Base-by-base conservation (phyloP, 2,888 invertebrate species). In the Corythucha ciliata region DNA sequence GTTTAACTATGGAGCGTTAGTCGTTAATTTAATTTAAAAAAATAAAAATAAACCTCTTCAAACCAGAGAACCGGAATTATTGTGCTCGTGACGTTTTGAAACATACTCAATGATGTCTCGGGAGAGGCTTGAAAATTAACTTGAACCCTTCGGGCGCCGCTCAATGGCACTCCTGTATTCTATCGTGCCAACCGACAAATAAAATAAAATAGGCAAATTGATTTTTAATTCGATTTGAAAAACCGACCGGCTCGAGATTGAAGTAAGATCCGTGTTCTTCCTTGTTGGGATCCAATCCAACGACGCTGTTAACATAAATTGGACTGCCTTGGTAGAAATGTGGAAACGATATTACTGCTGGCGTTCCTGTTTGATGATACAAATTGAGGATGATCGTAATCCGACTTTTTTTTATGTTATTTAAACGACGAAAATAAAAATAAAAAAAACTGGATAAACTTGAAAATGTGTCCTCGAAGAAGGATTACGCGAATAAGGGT, bases 41-140 rank as follows among this genome's bases (percentile, higher is more conserved):
- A 16, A 36, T 7, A 7, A 36, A 12, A 45, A 45, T 36, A 25
- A 25, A 57, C 57, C 44, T 57, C 57, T 22, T 55, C 55, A 8
- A 57, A 21, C 57, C 57, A 57, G 12, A 55, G 5, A 16, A 57
- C 26, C 6, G 57, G 57, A 7, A 55, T 24, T 14, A 55, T 32
- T 3, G 51, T 46, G 20, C 53, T 36, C 12, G 21, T 25, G 3
- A 39, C 34, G 2, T 55, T 41, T 24, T 36, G 26, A 6, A 53
- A 47, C 6, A 51, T 16, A 12, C 14, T 53, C 36, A 57, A 10
- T 5, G 52, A 26, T 22, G 55, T 27, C 10, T 29, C 37, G 20
- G 20, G 44, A 33, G 44, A 44, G n/a, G 51, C 18, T 39, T 50
- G 26, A n/a, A 57, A 29, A 36, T 51, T 57, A 4, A 57, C 25